Evolutionary conservation across 2,888 invertebrate species (phyloP).

Genomic region (Cerceris ruficornis): DNA sequence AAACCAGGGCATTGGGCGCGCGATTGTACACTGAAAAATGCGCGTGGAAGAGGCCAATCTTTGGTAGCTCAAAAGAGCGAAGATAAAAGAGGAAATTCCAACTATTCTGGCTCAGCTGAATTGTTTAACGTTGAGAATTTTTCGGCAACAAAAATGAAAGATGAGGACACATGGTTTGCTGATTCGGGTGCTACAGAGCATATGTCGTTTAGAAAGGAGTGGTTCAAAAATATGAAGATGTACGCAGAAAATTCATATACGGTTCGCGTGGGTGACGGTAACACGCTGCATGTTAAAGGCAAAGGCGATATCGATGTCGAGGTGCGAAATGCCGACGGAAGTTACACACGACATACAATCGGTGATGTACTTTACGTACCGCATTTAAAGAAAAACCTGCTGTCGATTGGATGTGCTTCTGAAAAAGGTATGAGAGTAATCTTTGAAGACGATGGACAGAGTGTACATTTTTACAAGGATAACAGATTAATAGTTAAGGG

Average conservation of each 20-base stretch:
- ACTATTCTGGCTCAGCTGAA: too few relatives aligned
- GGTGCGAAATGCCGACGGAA: neutral
- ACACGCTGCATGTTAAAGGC: neutral
- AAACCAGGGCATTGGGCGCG: too few relatives aligned
- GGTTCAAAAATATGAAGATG: conserved; percentile 1
- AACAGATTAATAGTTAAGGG: neutral
- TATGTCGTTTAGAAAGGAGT: neutral
- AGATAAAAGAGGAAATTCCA: too few relatives aligned
- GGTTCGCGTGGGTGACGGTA: conserved; percentile 4
- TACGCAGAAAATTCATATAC: neutral
- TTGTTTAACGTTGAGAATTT: neutral
- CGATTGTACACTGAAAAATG: too few relatives aligned
- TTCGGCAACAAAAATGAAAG: neutral
- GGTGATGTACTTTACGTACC: neutral
- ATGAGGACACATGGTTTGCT: neutral
- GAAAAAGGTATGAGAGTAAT: neutral
- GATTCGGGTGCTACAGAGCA: conserved; percentile 8
- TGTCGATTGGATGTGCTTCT: neutral
- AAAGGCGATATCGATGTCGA: neutral
- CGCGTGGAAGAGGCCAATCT: too few relatives aligned
- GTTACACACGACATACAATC: neutral
- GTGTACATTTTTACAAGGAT: neutral
- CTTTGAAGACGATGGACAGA: neutral
- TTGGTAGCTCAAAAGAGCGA: too few relatives aligned
- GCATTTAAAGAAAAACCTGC: neutral